Conservation (phyloP, 2,797 vertebrate genomes). For the Sarcophilus harrisii region DNA sequence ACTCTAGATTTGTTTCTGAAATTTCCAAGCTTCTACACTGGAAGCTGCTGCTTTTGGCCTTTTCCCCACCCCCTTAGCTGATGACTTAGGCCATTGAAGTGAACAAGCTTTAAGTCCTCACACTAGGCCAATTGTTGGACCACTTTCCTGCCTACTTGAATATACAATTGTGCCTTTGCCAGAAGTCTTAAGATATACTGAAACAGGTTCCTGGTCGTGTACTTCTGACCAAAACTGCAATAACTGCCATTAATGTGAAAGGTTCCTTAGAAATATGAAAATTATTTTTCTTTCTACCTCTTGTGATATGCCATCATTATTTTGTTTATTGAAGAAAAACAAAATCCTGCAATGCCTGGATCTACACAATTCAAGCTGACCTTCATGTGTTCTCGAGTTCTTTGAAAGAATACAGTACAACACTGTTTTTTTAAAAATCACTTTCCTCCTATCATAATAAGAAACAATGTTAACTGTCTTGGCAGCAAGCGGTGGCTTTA, state of each 20-base stretch:
- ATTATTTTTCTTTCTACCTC: slow-evolving; percentile 14
- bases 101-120: neutral
- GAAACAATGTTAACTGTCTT: neutral
- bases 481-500: neutral
- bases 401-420: slow-evolving; percentile 19
- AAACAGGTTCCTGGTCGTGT: slow-evolving; percentile 1
- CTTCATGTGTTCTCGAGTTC: neutral
- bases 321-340: slow-evolving; percentile 20
- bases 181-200: neutral
- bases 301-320: neutral
- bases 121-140: slow-evolving; percentile 21
- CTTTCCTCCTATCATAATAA: slow-evolving; percentile 44
- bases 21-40: neutral
- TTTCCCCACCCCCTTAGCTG: neutral
- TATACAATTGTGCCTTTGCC: slow-evolving; percentile 10
- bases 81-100: slow-evolving; percentile 12
- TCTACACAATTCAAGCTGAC: slow-evolving; percentile 28
- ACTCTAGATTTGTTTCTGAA: neutral
- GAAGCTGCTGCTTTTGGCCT: neutral
- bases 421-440: neutral
- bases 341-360: neutral
- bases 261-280: neutral
- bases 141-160: slow-evolving; percentile 37
- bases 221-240: slow-evolving; percentile 1
- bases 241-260: slow-evolving; percentile 1